These are phyloP conservation scores for Sicus ferrugineus DNA, from an alignment of 2,888 invertebrate species.

Conservation along the genomic window DNA sequence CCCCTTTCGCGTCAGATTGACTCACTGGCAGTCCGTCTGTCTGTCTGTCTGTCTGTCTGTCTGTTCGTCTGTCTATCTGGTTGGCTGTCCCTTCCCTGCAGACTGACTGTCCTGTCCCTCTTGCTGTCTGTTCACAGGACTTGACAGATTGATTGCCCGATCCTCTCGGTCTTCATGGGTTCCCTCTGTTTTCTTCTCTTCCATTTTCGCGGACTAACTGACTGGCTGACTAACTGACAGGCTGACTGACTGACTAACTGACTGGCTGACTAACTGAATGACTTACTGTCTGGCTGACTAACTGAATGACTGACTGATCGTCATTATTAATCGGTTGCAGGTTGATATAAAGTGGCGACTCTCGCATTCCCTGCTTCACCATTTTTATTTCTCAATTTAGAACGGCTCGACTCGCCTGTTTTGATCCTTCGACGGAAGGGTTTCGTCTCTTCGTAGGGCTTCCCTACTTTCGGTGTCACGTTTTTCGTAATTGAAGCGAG, in stretches of 20 bases:
- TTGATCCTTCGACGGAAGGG: neutral
- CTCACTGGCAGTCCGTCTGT: neutral
- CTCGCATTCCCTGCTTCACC: neutral
- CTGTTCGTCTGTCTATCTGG: slow-evolving; percentile 20
- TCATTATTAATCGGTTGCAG: no score
- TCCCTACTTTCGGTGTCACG: neutral
- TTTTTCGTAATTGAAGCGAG: neutral
- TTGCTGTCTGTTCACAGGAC: no score
- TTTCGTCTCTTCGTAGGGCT: no score
- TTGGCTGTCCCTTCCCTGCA: no score
- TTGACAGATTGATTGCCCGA: no score
- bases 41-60: slow-evolving; percentile 11
- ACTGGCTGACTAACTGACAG: slow-evolving; percentile 3
- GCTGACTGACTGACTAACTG: slow-evolving; percentile 18
- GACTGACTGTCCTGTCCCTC: neutral
- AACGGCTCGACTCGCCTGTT: neutral
- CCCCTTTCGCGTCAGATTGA: neutral
- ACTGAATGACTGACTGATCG: neutral
- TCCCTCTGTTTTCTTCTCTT: no score
- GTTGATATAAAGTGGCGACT: no score
- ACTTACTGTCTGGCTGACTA: neutral
- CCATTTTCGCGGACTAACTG: neutral
- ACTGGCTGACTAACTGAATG: neutral
- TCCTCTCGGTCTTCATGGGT: no score
- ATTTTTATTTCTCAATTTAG: neutral